Base-by-base conservation (phyloP, 2,888 invertebrate genomes). In the Oscheius sp. region DNA sequence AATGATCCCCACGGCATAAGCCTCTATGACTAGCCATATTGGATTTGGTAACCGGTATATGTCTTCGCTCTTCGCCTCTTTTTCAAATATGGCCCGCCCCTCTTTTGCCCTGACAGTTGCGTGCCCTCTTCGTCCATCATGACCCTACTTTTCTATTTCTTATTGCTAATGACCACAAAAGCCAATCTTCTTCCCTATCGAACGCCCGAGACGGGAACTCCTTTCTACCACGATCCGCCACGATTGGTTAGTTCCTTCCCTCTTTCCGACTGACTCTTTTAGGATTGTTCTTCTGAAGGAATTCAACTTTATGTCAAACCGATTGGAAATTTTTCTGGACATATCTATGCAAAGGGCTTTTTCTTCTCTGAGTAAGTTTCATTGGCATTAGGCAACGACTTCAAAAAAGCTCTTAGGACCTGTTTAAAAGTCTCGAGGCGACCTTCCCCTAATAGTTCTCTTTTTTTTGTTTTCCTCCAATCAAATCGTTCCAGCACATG, bases 281-380 rank as follows among this genome's bases (percentile, higher is more conserved):
- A 83, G 83, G 82, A 83, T 63, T 84, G 84, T 39, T 67, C 79
- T 27, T 71, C 78, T 25, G 81, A 82, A 29, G 80, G 75, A 12
- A 80, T 84, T 46, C 79, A 82, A 3, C 71, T 84, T 29, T 78
- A 79, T 52, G 75, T 84, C 48, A 58, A 67, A 8, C 73, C 72
- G 12, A 69, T 69, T 8, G 74, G 70, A 2, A 73, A 79, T 4
- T 85, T 85, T 69, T 69, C 72, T 15, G 85, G 85, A 2, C 85
- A 85, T 70, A 78, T 85, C 17, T 85, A 85, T 63, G 83, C 85
- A 3, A 82, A 82, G 64, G 85, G 82, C 15, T 85, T 83, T 69
- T 84, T 84, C 67, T 69, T 71, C 3, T 70, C 73, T 67, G 70
- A 69, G 76, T 76, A 20, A 68, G 76, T 68, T 12, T 2, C 31